A percentile compares a stretch with the other conserved stretches of the same genome.
These are phyloP conservation scores for Cirrhinus mrigala DNA, from an alignment of 2,797 vertebrate species.

Conservation along the genomic window DNA sequence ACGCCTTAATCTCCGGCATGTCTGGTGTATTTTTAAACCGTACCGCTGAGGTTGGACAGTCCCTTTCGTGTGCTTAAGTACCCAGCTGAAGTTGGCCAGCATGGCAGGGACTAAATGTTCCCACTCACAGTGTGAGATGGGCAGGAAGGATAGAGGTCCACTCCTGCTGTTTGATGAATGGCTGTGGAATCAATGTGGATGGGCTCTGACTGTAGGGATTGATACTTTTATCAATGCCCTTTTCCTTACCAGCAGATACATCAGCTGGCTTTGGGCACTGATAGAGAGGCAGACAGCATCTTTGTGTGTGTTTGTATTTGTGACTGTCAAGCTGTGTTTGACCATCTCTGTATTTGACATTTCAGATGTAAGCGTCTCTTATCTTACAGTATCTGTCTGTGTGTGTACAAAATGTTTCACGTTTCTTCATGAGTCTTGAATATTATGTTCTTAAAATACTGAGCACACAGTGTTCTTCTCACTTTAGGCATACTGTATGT, in stretches of 20 bases:
- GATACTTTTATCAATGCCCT: constrained; percentile 50
- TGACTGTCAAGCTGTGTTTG: constrained; percentile 17
- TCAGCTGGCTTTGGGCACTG: constrained; percentile 14
- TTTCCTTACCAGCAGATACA: constrained; percentile 10
- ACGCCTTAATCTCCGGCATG: neutral
- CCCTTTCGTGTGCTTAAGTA: neutral
- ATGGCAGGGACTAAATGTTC: constrained; percentile 39
- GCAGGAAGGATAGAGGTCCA: constrained; percentile 21
- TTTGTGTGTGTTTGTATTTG: constrained; percentile 34
- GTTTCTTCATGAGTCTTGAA: neutral
- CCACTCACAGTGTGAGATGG: constrained; percentile 9
- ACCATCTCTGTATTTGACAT: constrained; percentile 10
- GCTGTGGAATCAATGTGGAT: constrained; percentile 50
- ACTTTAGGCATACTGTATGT: neutral
- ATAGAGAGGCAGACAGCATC: constrained; percentile 16
- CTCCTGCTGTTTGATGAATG: constrained; percentile 54
- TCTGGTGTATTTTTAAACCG: constrained; percentile 6
- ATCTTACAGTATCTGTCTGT: constrained; percentile 9
- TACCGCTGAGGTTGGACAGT: neutral
- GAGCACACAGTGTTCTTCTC: constrained; percentile 4
- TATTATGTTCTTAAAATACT: neutral
- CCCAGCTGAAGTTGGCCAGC: neutral
- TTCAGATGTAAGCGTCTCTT: neutral
- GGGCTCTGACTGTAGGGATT: constrained; percentile 47
- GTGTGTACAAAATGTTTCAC: neutral